Percentiles rank a stretch among this genome's conserved stretches.
These are phyloP conservation scores for Caenorhabditis sinica DNA, from an alignment of 2,888 invertebrate species.

Conservation along the genomic window DNA sequence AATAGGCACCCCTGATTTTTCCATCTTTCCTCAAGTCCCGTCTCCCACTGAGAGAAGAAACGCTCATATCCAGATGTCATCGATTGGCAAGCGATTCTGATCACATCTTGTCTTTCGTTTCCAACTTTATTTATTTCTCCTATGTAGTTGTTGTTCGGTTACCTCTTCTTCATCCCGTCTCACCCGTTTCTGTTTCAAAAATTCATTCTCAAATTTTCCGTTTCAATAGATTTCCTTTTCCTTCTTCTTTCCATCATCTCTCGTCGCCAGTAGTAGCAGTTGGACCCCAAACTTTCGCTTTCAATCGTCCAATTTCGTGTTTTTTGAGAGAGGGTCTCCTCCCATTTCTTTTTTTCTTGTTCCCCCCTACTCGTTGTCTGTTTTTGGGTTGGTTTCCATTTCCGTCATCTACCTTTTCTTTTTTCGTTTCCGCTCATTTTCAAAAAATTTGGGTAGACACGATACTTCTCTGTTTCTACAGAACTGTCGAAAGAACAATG, in stretches of 20 bases:
- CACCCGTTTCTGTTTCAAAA: slow-evolving; percentile 8
- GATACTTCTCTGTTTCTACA: no score
- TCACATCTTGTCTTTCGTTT: neutral
- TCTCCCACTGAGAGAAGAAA: slow-evolving; percentile 2
- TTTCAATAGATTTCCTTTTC: slow-evolving; percentile 44
- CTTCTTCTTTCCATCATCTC: no score
- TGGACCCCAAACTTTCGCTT: slow-evolving; percentile 57
- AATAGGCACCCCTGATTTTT: neutral
- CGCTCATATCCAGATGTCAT: slow-evolving; percentile 41
- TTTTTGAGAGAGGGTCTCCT: slow-evolving; percentile 38
- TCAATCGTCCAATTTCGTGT: slow-evolving; percentile 47
- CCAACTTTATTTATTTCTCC: neutral
- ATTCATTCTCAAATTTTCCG: slow-evolving; percentile 32
- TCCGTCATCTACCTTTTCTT: slow-evolving; percentile 15
- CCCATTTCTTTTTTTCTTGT: neutral
- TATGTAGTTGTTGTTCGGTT: neutral
- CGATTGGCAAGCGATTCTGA: slow-evolving; percentile 39
- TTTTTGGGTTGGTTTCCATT: slow-evolving; percentile 56
- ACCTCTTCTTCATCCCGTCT: slow-evolving; percentile 5
- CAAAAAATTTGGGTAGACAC: no score
- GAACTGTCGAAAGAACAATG: no score
- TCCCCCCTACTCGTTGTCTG: slow-evolving; percentile 17
- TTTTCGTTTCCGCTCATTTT: neutral
- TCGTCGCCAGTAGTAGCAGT: neutral
- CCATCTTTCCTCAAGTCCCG: neutral